Evolutionary conservation across 2,888 invertebrate genomes (phyloP).

Genomic region (Ellobium chinense): DNA sequence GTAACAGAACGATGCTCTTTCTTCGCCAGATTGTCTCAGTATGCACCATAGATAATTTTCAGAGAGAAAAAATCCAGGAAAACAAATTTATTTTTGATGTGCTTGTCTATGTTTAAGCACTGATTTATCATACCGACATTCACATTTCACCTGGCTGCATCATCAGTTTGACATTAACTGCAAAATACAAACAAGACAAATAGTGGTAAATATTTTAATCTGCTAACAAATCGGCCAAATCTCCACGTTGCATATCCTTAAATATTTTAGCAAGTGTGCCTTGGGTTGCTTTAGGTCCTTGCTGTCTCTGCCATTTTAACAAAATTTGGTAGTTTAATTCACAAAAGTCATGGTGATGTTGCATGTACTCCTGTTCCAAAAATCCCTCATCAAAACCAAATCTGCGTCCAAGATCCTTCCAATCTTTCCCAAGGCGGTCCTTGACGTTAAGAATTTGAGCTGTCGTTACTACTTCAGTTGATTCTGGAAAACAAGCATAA

Average conservation of each 20-base stretch:
- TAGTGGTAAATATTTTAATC: not conserved
- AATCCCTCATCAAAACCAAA: constrained; percentile 4
- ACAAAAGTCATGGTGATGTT: not conserved
- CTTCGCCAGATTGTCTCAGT: too few species aligned
- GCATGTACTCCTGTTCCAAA: constrained; percentile 2
- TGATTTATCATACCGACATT: too few species aligned
- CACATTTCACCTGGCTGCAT: not conserved
- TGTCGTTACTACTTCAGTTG: not conserved
- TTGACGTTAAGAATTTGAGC: constrained; percentile 24
- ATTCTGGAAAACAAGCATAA: too few species aligned
- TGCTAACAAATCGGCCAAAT: constrained; percentile 30
- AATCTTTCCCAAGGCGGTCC: constrained; percentile 17
- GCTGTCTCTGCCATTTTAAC: not conserved
- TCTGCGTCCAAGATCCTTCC: constrained; percentile 37
- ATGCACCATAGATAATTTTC: too few species aligned
- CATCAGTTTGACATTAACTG: not conserved
- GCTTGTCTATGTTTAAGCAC: too few species aligned
- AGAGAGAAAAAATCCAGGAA: too few species aligned
- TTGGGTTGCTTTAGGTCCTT: constrained; percentile 3
- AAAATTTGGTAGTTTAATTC: constrained; percentile 38
- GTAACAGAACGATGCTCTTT: too few species aligned
- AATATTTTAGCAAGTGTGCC: constrained; percentile 5
- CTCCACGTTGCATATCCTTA: not conserved
- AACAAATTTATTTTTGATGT: too few species aligned
- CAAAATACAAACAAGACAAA: too few species aligned